Base-by-base conservation (phyloP, 2,797 vertebrate species). In the Hybognathus amarus region DNA sequence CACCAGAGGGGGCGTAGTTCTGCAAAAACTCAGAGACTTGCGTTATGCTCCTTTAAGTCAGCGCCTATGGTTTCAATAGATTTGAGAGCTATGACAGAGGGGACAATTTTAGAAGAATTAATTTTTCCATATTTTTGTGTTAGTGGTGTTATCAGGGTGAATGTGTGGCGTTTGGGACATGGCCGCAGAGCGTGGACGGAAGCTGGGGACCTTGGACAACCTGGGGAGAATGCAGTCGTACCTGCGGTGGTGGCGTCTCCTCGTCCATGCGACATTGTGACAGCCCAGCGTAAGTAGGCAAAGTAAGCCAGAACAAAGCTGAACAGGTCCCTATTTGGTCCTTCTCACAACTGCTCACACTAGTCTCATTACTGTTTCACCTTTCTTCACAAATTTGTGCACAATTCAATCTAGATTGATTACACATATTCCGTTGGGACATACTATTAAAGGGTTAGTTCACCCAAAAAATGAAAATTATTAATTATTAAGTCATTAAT, bases 231-330 rank as follows among this genome's bases (percentile, higher is more conserved):
- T 99, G 98, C 96, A 99, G 97, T 95, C 94, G 98, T 91, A 99
- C 98, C 91, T 99, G 98, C 56, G 98, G 98, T 73, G 97, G 98
- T 80, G 98, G 98, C 88, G 97, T 99, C 83, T 99, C 98, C 80
- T 99, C 97, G 59, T 99, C 98, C 90, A 93, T 96, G 94, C 98
- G 97, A 95, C 97, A 97, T 95, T 99, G 98, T 99, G 98, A 99
- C 97, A 99, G 97, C 96, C 98, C 98, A 99, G 97, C 97, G 97
- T 99, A 99, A 98, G 98, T 99, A 99, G 96, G 96, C 97, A 98
- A 99, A 99, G 97, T 99, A 99, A 99, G 97, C 97, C 93, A 83
- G 94, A 97, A 95, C 96, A 95, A 96, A 88, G 94, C 95, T 95
- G 95, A 95, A 95, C 93, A 93, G 78, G 85, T 68, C 74, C 38